Base-by-base conservation (phyloP, 2,888 invertebrate genomes). In the Charanyca ferruginea region DNA sequence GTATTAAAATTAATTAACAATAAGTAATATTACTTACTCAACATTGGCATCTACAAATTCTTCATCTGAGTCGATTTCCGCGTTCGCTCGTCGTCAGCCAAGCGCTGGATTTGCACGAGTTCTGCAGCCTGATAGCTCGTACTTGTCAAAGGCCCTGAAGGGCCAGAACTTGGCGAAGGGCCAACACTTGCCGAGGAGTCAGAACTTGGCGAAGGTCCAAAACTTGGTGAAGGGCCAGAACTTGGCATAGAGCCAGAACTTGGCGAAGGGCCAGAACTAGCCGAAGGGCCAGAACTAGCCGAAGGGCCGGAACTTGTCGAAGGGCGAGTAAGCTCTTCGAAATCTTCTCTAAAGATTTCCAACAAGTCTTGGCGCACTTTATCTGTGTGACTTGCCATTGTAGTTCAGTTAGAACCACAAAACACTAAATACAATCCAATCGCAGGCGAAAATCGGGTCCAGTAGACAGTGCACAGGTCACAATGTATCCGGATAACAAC, bases 401-500 rank as follows among this genome's bases (percentile, higher is more conserved):
- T 41, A 41, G 3, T 41, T n/a, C 41, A 41, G 8, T 44, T 44
- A 44, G 18, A 44, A 11, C 16, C 51, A 35, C 22, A 52, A 38
- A 4, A 22, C 52, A 28, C 18, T 20, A 51, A 38, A 7, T n/a
- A 51, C 41, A 42, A 42, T 28, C 52, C 20, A 35, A 53, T 51
- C 49, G 32, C 18, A 51, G 18, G 5, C 13, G 18, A 18, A 51
- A 32, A 20, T 38, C 52, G 16, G 38, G 52, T 53, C 38, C 52
- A 51, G 52, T 53, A 38, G 38, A 38, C 32, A 53, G 11, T 53
- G 52, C n/a, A 20, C 9, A 53, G 52, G 52, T 53, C 53, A 13
- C 0, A 53, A 38, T 38, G 7, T 53, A 23, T 41, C 23, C 11
- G 0, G 6, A 23, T 53, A 38, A 23, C 38, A 53, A 41, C 52